Evolutionary conservation across 1,140 invertebrate genomes (phyloP).

Genomic region (Ceratina japonica): DNA sequence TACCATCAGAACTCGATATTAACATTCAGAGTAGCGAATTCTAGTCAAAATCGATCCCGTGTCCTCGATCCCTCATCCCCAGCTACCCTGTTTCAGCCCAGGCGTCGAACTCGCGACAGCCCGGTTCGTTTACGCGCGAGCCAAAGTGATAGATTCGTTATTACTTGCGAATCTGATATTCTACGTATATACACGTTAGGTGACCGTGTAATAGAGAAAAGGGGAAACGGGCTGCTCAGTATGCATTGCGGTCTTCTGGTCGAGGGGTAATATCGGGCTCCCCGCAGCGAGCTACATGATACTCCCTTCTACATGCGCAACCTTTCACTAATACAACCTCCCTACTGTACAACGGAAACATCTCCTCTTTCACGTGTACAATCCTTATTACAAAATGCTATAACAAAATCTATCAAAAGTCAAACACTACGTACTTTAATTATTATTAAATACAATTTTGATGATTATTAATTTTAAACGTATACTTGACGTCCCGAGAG

Average conservation of each 20-base stretch:
- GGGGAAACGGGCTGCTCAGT: slow-evolving; percentile 74
- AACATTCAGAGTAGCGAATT: slow-evolving; percentile 14
- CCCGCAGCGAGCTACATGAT: slow-evolving; percentile 68
- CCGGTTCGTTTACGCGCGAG: slow-evolving; percentile 44
- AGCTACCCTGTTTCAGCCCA: not conserved
- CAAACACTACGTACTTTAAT: no score
- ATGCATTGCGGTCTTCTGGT: slow-evolving; percentile 77
- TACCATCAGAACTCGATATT: slow-evolving; percentile 2
- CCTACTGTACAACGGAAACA: no score
- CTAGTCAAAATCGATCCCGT: not conserved
- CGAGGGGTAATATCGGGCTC: slow-evolving; percentile 66
- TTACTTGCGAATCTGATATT: slow-evolving; percentile 73
- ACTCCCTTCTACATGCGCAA: slow-evolving; percentile 56
- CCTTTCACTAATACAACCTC: not conserved
- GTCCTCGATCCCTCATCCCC: not conserved
- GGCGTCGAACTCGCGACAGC: not conserved
- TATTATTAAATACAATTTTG: no score
- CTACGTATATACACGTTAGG: slow-evolving; percentile 71
- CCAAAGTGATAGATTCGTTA: slow-evolving; percentile 73
- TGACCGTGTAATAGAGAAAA: slow-evolving; percentile 75
- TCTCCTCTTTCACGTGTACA: no score
- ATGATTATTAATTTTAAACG: no score
- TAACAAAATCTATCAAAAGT: no score
- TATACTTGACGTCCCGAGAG: no score
- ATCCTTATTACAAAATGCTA: no score